Evolutionary conservation across 2,888 invertebrate genomes (phyloP).

Genomic region (Melipona beecheii): DNA sequence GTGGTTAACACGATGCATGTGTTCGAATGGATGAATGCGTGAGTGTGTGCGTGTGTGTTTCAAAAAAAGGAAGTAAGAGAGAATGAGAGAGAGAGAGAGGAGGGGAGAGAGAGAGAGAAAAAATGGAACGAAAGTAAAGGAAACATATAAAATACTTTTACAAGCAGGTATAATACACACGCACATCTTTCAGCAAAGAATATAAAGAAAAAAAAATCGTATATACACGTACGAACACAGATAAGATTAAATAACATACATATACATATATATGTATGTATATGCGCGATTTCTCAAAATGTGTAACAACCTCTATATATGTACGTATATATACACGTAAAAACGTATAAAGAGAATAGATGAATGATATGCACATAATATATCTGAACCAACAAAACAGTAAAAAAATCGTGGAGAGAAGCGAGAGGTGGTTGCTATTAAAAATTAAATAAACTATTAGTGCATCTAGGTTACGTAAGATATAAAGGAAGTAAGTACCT

Average conservation of each 20-base stretch:
- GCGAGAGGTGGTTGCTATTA: slow-evolving; percentile 39
- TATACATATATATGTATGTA: slow-evolving; percentile 1
- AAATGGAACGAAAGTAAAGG: background rate
- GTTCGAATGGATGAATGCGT: background rate
- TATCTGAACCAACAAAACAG: slow-evolving; percentile 33
- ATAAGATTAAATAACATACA: slow-evolving; percentile 43
- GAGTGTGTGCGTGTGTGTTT: slow-evolving; percentile 6
- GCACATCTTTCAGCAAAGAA: slow-evolving; percentile 62
- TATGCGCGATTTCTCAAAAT: slow-evolving; percentile 51
- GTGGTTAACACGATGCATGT: background rate
- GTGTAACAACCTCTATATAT: slow-evolving; percentile 26
- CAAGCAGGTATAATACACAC: slow-evolving; percentile 63
- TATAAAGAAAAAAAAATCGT: slow-evolving; percentile 27
- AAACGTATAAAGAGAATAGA: slow-evolving; percentile 35
- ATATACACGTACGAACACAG: slow-evolving; percentile 56
- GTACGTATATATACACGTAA: slow-evolving; percentile 50
- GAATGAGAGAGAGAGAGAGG: background rate
- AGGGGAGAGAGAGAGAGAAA: background rate
- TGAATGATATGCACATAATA: slow-evolving; percentile 28
- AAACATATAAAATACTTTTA: slow-evolving; percentile 52
- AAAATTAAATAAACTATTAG: slow-evolving; percentile 48
- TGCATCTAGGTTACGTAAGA: slow-evolving; percentile 45
- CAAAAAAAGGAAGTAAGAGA: background rate
- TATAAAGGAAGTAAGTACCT: slow-evolving; percentile 45
- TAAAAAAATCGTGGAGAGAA: slow-evolving; percentile 29